phyloP scores from a whole-genome alignment of 2,113 vertebrate species.

The Candoia aspera region DNA sequence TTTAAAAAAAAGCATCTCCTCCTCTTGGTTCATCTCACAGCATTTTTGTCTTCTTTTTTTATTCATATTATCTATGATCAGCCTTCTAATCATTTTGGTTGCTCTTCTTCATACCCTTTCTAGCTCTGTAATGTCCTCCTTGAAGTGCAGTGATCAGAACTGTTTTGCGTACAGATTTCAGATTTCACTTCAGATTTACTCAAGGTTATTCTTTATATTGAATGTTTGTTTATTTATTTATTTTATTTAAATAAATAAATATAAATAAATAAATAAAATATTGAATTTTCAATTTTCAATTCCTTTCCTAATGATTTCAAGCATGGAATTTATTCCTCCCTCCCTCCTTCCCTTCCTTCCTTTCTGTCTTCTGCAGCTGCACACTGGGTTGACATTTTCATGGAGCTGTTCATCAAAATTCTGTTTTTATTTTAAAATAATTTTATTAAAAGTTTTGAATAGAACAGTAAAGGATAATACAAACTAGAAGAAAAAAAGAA shows the following conservation, averaged over 20 bases:
- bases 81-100: not conserved
- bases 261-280: no score
- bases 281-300: not conserved
- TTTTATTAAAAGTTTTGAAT: no score
- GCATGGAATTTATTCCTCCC: not conserved
- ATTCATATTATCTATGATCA: not conserved
- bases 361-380: not conserved
- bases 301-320: not conserved
- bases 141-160: not conserved
- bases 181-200: not conserved
- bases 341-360: not conserved
- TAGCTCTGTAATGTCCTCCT: not conserved
- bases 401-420: not conserved
- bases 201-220: not conserved
- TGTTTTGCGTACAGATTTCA: no score
- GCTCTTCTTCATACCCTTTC: not conserved
- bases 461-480: no score
- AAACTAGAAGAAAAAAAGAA: no score
- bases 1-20: not conserved
- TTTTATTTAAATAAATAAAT: no score
- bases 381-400: not conserved
- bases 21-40: not conserved
- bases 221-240: no score
- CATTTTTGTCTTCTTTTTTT: not conserved
- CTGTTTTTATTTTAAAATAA: no score